Conservation (phyloP, 2,888 invertebrate species). For the Leptinotarsa rubiginosa region DNA sequence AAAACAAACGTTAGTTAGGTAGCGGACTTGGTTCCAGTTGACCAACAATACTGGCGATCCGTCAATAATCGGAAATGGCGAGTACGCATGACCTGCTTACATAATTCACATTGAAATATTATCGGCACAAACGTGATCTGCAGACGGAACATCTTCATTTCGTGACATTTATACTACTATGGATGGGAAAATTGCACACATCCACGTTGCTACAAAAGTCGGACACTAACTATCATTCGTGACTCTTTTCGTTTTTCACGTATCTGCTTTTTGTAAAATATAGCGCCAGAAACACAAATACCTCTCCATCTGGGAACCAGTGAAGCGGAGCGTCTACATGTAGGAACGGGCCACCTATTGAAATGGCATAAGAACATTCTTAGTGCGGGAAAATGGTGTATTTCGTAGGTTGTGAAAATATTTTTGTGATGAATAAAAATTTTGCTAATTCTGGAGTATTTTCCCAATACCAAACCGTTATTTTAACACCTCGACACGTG, state of each 20-base stretch:
- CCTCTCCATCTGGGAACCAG: slow-evolving; percentile 10
- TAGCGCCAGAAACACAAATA: slow-evolving; percentile 15
- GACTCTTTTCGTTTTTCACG: slow-evolving; percentile 13
- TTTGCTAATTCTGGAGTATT: too few relatives aligned
- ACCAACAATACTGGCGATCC: slow-evolving; percentile 41
- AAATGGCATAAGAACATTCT: neutral
- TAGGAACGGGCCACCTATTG: neutral
- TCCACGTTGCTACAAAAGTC: slow-evolving; percentile 21
- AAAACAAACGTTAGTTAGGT: slow-evolving; percentile 20
- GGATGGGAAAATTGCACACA: slow-evolving; percentile 30
- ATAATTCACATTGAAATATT: slow-evolving; percentile 44
- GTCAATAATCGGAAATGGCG: slow-evolving; percentile 47
- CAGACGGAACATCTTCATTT: slow-evolving; percentile 39
- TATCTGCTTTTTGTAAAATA: slow-evolving; percentile 9
- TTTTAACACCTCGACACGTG: too few relatives aligned
- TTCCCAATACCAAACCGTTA: too few relatives aligned
- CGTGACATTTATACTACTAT: slow-evolving; percentile 27
- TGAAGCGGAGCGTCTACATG: neutral
- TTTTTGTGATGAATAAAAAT: neutral
- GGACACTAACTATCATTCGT: slow-evolving; percentile 10
- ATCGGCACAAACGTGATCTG: slow-evolving; percentile 39
- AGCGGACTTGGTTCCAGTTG: slow-evolving; percentile 22
- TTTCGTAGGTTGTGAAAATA: neutral
- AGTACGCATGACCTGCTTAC: slow-evolving; percentile 46
- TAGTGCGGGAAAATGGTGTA: neutral